Conservation (phyloP, 1,140 invertebrate species). For the Contarinia nasturtii region DNA sequence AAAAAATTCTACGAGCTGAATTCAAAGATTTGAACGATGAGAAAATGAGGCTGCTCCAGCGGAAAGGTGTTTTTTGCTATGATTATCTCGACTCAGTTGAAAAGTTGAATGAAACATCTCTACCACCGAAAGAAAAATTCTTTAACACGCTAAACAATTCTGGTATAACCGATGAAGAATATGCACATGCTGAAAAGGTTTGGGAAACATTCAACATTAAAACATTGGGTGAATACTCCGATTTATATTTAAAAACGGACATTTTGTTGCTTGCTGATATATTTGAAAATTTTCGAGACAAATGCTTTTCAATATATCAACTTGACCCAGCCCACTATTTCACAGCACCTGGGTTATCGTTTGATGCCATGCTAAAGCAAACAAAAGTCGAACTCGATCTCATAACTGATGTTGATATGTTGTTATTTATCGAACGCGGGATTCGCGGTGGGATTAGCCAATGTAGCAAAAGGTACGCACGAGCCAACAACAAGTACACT, state of each 20-base stretch:
- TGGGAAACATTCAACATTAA: constrained; percentile 24
- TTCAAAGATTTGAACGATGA: constrained; percentile 5
- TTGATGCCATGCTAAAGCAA: constrained; percentile 22
- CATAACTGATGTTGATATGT: constrained; percentile 24
- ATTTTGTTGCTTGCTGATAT: constrained; percentile 23
- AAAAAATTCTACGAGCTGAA: constrained; percentile 12
- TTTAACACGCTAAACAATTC: constrained; percentile 14
- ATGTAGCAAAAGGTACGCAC: constrained; percentile 20
- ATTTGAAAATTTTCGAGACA: constrained; percentile 26
- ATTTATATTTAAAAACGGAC: constrained; percentile 25
- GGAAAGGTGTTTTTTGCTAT: constrained; percentile 18
- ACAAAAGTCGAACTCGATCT: constrained; percentile 26
- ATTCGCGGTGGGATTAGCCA: constrained; percentile 22
- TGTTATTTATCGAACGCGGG: constrained; percentile 21
- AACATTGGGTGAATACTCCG: constrained; percentile 22
- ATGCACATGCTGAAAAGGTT: constrained; percentile 23
- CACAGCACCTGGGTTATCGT: constrained; percentile 17
- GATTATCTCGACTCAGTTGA: constrained; percentile 13
- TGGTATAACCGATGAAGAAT: constrained; percentile 16
- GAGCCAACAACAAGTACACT: constrained; percentile 27
- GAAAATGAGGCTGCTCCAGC: constrained; percentile 7
- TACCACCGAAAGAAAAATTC: constrained; percentile 16
- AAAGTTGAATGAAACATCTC: constrained; percentile 13
- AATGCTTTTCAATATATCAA: constrained; percentile 12
- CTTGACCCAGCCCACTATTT: constrained; percentile 19